These are phyloP conservation scores for Rousettus leschenaultii DNA, from an alignment of 2,113 vertebrate genomes.

Conservation along the genomic window DNA sequence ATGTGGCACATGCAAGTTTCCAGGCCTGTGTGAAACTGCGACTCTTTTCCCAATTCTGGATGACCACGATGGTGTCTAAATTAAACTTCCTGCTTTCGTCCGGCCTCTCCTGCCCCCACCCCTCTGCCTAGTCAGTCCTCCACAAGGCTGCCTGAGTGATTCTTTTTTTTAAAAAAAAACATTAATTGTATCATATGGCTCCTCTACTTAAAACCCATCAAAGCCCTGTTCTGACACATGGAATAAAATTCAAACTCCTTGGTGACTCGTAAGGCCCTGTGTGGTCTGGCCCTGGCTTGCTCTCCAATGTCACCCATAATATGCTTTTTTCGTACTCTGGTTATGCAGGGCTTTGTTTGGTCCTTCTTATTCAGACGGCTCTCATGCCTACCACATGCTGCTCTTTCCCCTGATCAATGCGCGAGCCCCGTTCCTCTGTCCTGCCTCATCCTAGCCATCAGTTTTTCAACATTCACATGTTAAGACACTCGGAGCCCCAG, in stretches of 20 bases:
- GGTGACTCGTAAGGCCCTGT: not conserved
- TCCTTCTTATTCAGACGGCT: not conserved
- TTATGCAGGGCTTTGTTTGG: not conserved
- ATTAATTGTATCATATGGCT: not conserved
- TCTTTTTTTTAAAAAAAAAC: not conserved
- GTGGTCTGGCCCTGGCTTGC: not conserved
- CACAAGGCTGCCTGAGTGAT: not conserved
- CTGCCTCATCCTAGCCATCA: not conserved
- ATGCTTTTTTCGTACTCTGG: not conserved
- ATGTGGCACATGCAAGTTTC: not conserved
- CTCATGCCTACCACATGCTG: not conserved
- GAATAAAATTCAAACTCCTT: not conserved
- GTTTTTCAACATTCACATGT: not conserved
- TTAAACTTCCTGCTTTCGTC: not conserved
- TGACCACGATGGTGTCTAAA: not conserved
- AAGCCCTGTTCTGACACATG: not conserved
- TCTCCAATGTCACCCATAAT: not conserved
- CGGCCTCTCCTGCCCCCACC: no score
- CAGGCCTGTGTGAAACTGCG: not conserved
- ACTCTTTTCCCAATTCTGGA: not conserved
- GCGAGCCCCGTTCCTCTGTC: not conserved
- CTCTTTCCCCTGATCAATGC: not conserved
- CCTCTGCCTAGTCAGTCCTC: not conserved
- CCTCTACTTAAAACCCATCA: not conserved
- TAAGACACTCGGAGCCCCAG: not conserved